These are phyloP conservation scores for Sweltsa coloradensis DNA, from an alignment of 1,140 invertebrate genomes.

Conservation along the genomic window DNA sequence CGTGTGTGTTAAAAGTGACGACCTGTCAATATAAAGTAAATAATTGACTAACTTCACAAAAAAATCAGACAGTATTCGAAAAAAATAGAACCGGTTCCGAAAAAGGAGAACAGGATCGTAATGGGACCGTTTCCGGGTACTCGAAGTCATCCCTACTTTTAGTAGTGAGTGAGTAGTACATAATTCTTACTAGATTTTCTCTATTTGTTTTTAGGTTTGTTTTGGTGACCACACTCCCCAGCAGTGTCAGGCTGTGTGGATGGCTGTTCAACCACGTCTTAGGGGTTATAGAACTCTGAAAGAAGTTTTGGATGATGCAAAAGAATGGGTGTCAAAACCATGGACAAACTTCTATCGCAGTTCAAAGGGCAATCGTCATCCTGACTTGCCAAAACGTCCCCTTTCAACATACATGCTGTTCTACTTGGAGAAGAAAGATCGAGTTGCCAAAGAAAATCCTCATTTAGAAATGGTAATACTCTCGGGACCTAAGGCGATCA, in stretches of 20 bases:
- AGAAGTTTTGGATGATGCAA: conserved; percentile 35
- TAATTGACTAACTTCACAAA: neutral
- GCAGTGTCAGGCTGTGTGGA: conserved; percentile 34
- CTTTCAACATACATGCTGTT: conserved; percentile 34
- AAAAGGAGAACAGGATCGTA: neutral
- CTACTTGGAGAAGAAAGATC: conserved; percentile 32
- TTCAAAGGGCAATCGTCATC: conserved; percentile 29
- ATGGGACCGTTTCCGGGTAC: neutral
- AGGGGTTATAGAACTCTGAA: conserved; percentile 31
- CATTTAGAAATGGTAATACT: conserved; percentile 28
- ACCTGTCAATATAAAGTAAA: too few species aligned
- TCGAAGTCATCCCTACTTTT: neutral
- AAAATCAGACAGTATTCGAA: neutral
- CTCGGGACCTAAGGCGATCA: neutral
- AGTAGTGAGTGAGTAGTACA: too few species aligned
- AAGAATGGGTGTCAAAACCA: conserved; percentile 30
- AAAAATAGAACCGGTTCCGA: neutral
- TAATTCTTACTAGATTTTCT: neutral
- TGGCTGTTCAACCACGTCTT: conserved; percentile 27
- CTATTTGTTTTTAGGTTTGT: conserved; percentile 6
- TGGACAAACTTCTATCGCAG: conserved; percentile 30
- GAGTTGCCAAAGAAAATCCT: conserved; percentile 29
- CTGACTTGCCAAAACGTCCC: conserved; percentile 36
- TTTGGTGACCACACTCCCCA: conserved; percentile 19
- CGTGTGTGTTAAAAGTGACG: too few species aligned